Evolutionary conservation across 1,140 invertebrate genomes (phyloP).

Genomic region (Holotrichia oblita): DNA sequence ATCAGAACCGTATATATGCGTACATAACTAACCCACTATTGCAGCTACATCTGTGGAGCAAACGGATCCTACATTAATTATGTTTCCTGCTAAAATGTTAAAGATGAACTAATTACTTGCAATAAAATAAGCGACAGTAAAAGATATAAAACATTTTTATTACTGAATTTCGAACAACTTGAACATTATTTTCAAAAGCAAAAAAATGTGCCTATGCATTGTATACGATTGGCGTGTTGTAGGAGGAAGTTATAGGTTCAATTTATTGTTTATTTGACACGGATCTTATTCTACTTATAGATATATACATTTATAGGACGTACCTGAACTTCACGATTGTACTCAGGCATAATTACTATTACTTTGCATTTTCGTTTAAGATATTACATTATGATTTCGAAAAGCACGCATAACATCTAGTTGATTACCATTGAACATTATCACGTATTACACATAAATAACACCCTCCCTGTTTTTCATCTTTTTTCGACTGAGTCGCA

Average conservation of each 20-base stretch:
- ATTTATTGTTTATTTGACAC: neutral
- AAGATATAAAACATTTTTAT: no score
- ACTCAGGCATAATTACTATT: conserved; percentile 3
- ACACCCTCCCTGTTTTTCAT: neutral
- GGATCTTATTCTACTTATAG: neutral
- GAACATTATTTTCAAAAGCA: no score
- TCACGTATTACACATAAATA: neutral
- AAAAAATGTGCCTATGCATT: no score
- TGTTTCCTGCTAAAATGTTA: no score
- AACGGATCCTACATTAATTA: no score
- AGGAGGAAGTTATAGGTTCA: neutral
- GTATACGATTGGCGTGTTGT: no score
- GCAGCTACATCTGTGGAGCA: no score
- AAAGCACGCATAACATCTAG: neutral
- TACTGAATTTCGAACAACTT: no score
- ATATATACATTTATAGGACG: neutral
- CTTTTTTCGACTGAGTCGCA: neutral
- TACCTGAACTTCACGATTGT: conserved; percentile 1
- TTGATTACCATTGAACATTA: neutral
- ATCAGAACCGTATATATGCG: no score
- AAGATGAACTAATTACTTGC: no score
- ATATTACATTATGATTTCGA: neutral
- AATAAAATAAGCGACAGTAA: no score
- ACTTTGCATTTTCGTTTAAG: neutral
- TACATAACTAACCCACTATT: no score